Evolutionary conservation across 1,140 invertebrate species (phyloP), one percentile per base, ranked within the genome.

Genomic region (Hylyphantes graminicola): DNA sequence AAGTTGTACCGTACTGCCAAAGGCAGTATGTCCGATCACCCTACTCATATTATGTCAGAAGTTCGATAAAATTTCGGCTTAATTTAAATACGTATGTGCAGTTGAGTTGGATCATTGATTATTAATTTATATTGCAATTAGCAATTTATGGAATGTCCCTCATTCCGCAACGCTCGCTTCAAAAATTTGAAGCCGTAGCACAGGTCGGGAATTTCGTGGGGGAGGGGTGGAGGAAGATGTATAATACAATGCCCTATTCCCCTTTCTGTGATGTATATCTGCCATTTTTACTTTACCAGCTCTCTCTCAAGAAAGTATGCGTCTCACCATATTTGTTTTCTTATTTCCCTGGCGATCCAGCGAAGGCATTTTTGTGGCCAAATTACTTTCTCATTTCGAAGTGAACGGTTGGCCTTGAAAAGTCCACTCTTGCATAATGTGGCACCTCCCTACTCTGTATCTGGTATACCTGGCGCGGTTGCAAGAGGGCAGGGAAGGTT

Each of bases 201-300:
- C 65, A 73, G 67, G 19, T 81, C 55, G 76, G 63, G 76, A 78
- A 78, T 65, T 78, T 67, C 61, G 76, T 78, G 76, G 76, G 61
- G 76, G 79, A 73, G 79, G 68, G 79, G 79, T 59, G 35, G 67
- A 59, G 51, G 67, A 21, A 48, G 63, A 59, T 73, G 68, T 68
- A 81, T 63, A 73, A 81, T 64, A 68, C 68, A 81, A 81, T 81
- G 67, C 67, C 79, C 67, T 81, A 73, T 81, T 78, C 79, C 79
- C 79, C 67, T 70, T 80, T 59, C 77, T 55, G 65, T 54, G 64
- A 57, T 80, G 77, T 80, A 67, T 80, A 70, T 80, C 76, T 80
- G 67, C 77, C 61, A 80, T 70, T 80, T 48, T 55, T 80, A 50
- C 64, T 78, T 64, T 76, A 35, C 12, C 35, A 1, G 51, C 19